These are phyloP conservation scores for Nymphalis io DNA, from an alignment of 1,140 invertebrate genomes.

Conservation along the genomic window DNA sequence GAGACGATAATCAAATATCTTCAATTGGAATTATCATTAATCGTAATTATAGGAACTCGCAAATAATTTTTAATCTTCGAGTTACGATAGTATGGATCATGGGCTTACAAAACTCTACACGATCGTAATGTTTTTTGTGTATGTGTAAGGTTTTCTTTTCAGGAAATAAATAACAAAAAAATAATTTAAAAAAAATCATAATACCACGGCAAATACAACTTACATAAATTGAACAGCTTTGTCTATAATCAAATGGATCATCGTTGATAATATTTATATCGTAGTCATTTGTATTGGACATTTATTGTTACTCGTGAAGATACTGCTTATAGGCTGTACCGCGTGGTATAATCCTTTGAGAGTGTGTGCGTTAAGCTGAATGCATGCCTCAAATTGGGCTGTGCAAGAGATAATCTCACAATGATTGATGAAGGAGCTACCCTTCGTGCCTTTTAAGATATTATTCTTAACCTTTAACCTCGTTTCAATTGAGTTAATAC, in stretches of 20 bases:
- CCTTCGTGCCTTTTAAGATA: conserved; percentile 34
- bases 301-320: background rate
- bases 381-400: conserved; percentile 78
- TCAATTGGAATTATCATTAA: background rate
- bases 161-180: background rate
- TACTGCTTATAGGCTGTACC: conserved; percentile 16
- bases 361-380: conserved; percentile 71
- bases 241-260: background rate
- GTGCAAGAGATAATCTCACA: conserved; percentile 83
- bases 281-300: background rate
- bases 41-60: conserved; percentile 3
- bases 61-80: background rate
- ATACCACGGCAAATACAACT: background rate
- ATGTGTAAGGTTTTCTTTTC: background rate
- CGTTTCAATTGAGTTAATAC: conserved; percentile 20
- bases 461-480: conserved; percentile 35
- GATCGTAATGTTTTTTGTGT: background rate
- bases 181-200: no score
- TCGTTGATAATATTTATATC: no score
- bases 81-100: background rate
- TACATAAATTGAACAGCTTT: background rate
- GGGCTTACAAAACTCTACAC: background rate
- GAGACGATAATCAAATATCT: background rate
- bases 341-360: conserved; percentile 23
- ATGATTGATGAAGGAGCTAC: conserved; percentile 83